These are phyloP conservation scores for Sebastes cheni DNA, from an alignment of 2,797 vertebrate genomes.

Conservation along the genomic window DNA sequence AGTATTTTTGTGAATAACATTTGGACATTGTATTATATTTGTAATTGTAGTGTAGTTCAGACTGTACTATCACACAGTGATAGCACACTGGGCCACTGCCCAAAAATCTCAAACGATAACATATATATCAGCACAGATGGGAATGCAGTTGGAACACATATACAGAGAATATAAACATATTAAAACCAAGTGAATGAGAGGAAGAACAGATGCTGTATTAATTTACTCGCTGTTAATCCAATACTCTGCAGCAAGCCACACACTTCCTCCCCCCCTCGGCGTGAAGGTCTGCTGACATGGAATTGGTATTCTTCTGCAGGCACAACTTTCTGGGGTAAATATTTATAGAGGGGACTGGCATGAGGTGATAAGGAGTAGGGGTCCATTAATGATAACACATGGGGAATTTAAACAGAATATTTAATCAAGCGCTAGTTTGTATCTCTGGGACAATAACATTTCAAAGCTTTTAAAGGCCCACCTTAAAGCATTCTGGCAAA, in stretches of 20 bases:
- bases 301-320: constrained; percentile 80
- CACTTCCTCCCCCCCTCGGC: constrained; percentile 62
- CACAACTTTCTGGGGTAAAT: constrained; percentile 76
- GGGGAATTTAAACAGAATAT: constrained; percentile 77
- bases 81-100: constrained; percentile 16
- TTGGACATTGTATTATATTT: constrained; percentile 10
- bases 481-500: constrained; percentile 67
- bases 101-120: constrained; percentile 10
- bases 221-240: constrained; percentile 76
- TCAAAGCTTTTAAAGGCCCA: constrained; percentile 55
- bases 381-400: constrained; percentile 77
- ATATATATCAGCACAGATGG: constrained; percentile 60
- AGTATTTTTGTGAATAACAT: constrained; percentile 14
- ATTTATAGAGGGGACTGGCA: constrained; percentile 82
- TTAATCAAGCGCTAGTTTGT: constrained; percentile 76
- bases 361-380: constrained; percentile 78
- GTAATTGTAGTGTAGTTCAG: background rate
- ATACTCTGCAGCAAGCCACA: constrained; percentile 58
- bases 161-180: constrained; percentile 65
- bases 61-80: background rate
- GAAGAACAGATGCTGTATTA: constrained; percentile 77
- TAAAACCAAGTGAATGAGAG: constrained; percentile 63
- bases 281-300: constrained; percentile 67
- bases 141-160: constrained; percentile 48
- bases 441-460: constrained; percentile 69